These are phyloP conservation scores for Phenacoccus solenopsis DNA, from an alignment of 1,140 invertebrate genomes.

Conservation along the genomic window DNA sequence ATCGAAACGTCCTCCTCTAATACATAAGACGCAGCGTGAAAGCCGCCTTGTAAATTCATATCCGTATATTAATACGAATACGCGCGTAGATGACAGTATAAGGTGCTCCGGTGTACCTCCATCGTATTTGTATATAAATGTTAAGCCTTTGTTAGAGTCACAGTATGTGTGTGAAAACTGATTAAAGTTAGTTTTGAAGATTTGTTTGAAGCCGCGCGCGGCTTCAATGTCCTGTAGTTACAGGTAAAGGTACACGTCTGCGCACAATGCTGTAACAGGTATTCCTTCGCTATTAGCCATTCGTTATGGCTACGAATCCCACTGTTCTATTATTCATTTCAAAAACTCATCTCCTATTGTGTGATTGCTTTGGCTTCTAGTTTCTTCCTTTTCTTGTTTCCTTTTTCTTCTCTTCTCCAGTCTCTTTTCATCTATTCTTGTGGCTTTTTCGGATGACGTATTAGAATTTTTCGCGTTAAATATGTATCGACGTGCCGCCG, in stretches of 20 bases:
- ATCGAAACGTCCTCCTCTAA: too few species aligned
- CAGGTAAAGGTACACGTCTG: background rate
- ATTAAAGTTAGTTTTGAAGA: slow-evolving; percentile 17
- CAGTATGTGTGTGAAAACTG: slow-evolving; percentile 15
- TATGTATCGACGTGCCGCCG: too few species aligned
- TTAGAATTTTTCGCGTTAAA: too few species aligned
- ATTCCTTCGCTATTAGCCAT: slow-evolving; percentile 11
- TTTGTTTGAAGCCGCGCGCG: slow-evolving; percentile 5
- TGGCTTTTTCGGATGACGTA: too few species aligned
- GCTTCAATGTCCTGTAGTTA: background rate
- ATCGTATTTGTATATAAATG: background rate
- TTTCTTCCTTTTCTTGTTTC: too few species aligned
- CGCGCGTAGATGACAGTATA: too few species aligned
- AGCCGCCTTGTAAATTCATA: too few species aligned
- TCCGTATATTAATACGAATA: too few species aligned
- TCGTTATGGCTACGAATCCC: slow-evolving; percentile 16
- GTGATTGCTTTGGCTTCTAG: slow-evolving; percentile 13
- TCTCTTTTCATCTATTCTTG: too few species aligned
- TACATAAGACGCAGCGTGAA: too few species aligned
- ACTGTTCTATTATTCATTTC: slow-evolving; percentile 16
- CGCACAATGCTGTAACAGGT: slow-evolving; percentile 13
- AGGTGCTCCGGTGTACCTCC: too few species aligned
- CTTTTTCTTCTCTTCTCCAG: too few species aligned
- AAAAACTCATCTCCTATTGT: slow-evolving; percentile 18
- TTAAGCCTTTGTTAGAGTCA: slow-evolving; percentile 5